Evolutionary conservation across 2,797 vertebrate genomes (phyloP), one percentile per base, ranked within the genome.

Genomic region (Triplophysa yarkandensis): DNA sequence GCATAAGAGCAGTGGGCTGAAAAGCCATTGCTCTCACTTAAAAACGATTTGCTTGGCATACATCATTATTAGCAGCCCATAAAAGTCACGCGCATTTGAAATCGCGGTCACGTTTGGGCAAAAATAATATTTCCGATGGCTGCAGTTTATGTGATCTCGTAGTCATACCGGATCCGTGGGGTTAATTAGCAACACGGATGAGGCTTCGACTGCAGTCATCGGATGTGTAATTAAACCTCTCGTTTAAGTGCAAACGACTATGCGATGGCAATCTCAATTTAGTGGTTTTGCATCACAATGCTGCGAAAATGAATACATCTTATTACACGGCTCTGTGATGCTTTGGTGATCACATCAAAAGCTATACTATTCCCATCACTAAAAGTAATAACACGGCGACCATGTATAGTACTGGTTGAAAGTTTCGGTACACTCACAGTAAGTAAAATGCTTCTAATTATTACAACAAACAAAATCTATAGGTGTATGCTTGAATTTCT

Each of bases 171-270:
- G 83, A 79, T 88, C 75, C 78, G 84, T 0, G 57, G 88, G 92
- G 90, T 93, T 93, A 93, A 93, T 93, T 92, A 92, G 89, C 83
- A 88, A 83, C 85, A 83, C 83, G 90, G 88, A 91, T 87, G 88
- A 90, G 88, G 36, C 83, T 79, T 77, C 71, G 60, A 71, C 79
- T 82, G 55, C 76, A 79, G 62, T 82, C 75, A 79, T 77, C 57
- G 81, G 68, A 70, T 62, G 64, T 79, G 80, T 84, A 84, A 87
- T 86, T 86, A 85, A 84, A 72, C 68, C 72, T 74, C 60, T 77
- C 41, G 60, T 71, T 70, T 68, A 77, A 55, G 57, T 48, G 67
- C 72, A 81, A 77, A 85, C 68, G 74, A 74, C 71, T 80, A 57
- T 69, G 21, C 72, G 44, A 69, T 73, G 65, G 25, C 70, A 58